Evolutionary conservation across 2,888 invertebrate species (phyloP).

Genomic region (Onthophagus sagittarius): DNA sequence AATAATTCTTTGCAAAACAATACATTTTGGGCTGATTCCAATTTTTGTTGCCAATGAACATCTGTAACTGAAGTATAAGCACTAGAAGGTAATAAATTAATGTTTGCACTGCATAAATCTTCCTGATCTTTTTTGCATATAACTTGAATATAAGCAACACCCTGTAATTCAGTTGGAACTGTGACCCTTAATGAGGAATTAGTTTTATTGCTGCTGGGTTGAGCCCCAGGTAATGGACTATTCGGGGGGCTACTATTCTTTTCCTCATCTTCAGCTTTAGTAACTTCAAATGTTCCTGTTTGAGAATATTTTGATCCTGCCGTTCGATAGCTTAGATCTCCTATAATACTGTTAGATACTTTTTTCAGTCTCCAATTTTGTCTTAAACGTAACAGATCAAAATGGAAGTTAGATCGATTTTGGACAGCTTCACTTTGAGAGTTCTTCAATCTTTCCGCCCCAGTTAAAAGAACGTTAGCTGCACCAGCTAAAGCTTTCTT

Average conservation of each 20-base stretch:
- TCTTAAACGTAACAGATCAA: conserved; percentile 79
- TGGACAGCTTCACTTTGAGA: conserved; percentile 77
- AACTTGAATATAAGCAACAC: conserved; percentile 94
- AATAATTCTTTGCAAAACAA: conserved; percentile 96
- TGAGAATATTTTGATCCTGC: conserved; percentile 93
- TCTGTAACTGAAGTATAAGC: conserved; percentile 70
- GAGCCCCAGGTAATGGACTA: conserved; percentile 46
- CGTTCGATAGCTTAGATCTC: conserved; percentile 92
- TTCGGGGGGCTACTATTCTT: conserved; percentile 51
- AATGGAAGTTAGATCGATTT: conserved; percentile 85
- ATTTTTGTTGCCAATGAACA: conserved; percentile 89
- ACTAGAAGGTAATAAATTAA: conserved; percentile 73
- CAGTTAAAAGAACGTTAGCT: conserved; percentile 76
- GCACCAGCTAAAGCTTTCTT: conserved; percentile 90
- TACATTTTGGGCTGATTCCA: conserved; percentile 97
- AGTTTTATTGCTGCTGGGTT: conserved; percentile 53
- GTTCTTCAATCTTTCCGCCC: conserved; percentile 81
- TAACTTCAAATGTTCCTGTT: conserved; percentile 93
- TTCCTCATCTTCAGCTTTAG: conserved; percentile 82
- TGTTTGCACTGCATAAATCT: conserved; percentile 79
- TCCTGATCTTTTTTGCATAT: conserved; percentile 94
- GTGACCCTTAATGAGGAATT: conserved; percentile 82
- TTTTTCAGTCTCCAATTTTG: conserved; percentile 97
- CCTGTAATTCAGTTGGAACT: conserved; percentile 91
- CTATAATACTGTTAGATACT: conserved; percentile 91